Base-by-base conservation (phyloP, 2,113 vertebrate genomes). In the Loxodonta africana region DNA sequence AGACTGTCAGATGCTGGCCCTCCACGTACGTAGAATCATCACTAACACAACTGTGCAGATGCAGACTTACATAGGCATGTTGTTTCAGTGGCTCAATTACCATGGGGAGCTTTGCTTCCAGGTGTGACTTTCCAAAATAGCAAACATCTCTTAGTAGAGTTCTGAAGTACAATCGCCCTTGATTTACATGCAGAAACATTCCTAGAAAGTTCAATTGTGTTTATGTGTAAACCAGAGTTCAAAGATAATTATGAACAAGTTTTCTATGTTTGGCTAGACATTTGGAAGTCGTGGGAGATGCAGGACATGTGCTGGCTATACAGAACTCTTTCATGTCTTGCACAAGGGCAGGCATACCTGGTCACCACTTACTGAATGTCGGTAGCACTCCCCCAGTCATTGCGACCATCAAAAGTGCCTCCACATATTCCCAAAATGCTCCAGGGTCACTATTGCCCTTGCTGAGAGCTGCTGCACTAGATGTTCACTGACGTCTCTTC, bases 121-220 rank as follows among this genome's bases (percentile, higher is more conserved):
- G 67, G 44, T 10, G 11, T 53, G 74, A 65, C 73, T 89, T 95
- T 83, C 67, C 84, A 96, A 84, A 94, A 53, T 51, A 20, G 92
- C n/a, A 28, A 48, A 87, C 93, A 80, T 33, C 48, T 82, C 48
- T 76, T 21, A 77, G 73, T 33, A 73, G 74, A 60, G 65, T 93
- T 90, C 46, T 62, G 44, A 93, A 83, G 81, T 3, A 90, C 77
- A 53, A 28, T 48, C 51, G 82, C 51, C 82, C 26, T 93, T 5
- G 5, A n/a, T 78, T 96, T 69, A 71, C 10, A 90, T 26, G 69
- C 30, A 88, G 77, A 77, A 83, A 20, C 2, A 17, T 46, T 53
- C 62, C 80, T 80, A 80, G 80, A 76, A 18, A 33, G 60, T 63
- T 87, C 90, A 46, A 18, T 62, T 63, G 9, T 81, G 83, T 94